Conservation (phyloP, 1,140 invertebrate species). For the Harpegnathos saltator region DNA sequence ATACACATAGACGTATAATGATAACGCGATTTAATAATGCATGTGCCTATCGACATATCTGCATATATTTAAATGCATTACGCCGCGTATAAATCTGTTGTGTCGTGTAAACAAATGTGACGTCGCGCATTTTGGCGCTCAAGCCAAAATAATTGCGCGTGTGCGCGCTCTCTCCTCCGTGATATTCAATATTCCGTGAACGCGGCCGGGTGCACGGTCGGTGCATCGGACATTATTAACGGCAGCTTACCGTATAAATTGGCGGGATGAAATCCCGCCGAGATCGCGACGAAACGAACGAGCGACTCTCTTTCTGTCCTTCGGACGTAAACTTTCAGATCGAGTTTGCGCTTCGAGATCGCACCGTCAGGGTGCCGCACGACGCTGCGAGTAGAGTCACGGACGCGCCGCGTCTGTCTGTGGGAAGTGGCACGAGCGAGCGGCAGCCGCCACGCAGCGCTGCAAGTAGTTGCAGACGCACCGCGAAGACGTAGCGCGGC, state of each 20-base stretch:
- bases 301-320: no score
- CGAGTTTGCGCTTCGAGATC: no score
- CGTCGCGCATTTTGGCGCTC: conserved; percentile 11
- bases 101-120: conserved; percentile 40
- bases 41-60: conserved; percentile 22
- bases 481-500: no score
- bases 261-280: background rate
- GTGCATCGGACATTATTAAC: background rate
- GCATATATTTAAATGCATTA: conserved; percentile 50
- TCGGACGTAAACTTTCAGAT: no score
- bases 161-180: no score
- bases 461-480: no score
- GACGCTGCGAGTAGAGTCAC: no score
- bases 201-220: background rate
- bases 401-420: no score
- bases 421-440: no score
- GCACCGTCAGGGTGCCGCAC: no score
- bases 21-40: conserved; percentile 46
- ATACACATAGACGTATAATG: background rate
- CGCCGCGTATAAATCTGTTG: conserved; percentile 34
- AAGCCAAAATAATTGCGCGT: conserved; percentile 35
- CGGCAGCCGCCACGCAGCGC: no score
- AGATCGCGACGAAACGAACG: no score
- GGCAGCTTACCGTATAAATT: background rate
- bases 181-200: conserved; percentile 34